Percentiles rank a stretch among this genome's conserved stretches.
Conservation (phyloP, 2,113 vertebrate species). For the Hypanus sabinus region DNA sequence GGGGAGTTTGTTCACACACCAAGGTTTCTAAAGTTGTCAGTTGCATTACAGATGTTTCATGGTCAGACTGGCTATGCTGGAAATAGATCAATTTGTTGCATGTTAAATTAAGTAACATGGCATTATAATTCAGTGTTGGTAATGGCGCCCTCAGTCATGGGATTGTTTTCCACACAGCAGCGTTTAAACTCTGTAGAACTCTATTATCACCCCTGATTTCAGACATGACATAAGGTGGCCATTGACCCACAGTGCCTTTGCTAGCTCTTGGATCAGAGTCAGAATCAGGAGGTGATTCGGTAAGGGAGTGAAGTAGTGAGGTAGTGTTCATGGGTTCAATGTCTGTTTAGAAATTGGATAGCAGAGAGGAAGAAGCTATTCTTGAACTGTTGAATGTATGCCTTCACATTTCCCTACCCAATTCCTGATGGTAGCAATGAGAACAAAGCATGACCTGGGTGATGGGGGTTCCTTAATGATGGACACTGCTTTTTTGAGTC, state of each 20-base stretch:
- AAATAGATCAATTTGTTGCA: neutral
- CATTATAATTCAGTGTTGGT: neutral
- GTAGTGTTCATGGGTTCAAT: too few relatives aligned
- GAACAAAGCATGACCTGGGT: too few relatives aligned
- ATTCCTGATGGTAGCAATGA: too few relatives aligned
- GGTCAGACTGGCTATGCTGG: neutral
- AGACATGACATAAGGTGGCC: neutral
- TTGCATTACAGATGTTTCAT: slow-evolving; percentile 7
- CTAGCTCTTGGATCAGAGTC: neutral
- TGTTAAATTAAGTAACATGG: neutral
- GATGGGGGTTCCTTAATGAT: too few relatives aligned
- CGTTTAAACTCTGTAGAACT: too few relatives aligned
- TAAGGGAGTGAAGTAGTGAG: too few relatives aligned
- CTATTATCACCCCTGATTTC: neutral
- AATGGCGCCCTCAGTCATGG: neutral
- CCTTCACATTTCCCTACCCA: too few relatives aligned
- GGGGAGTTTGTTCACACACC: neutral
- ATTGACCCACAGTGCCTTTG: neutral
- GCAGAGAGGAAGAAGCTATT: too few relatives aligned
- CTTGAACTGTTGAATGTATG: too few relatives aligned
- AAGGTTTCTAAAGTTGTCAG: neutral
- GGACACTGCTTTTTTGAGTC: too few relatives aligned
- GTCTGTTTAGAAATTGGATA: too few relatives aligned
- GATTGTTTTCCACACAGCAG: neutral
- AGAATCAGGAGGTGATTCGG: too few relatives aligned